Conservation (phyloP, 2,797 vertebrate species). For the Hydrocynus forskahlii region DNA sequence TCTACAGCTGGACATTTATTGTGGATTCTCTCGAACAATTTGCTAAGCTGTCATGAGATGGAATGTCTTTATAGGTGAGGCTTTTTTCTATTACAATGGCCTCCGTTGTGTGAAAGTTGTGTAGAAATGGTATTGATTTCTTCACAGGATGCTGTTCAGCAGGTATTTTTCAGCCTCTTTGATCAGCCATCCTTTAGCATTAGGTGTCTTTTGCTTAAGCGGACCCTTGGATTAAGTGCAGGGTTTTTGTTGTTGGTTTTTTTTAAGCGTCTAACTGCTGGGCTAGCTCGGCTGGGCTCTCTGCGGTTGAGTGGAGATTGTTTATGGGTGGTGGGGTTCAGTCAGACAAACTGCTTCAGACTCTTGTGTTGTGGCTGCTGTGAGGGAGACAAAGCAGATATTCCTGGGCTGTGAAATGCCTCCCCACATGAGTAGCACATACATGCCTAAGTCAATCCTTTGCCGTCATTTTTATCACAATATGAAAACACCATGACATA, state of each 20-base stretch:
- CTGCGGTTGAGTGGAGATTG: conserved; percentile 41
- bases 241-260: conserved; percentile 5
- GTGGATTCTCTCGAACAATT: conserved; percentile 23
- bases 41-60: conserved; percentile 14
- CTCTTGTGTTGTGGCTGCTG: conserved; percentile 34
- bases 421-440: conserved; percentile 8
- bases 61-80: conserved; percentile 11
- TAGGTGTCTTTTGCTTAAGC: conserved; percentile 36
- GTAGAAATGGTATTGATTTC: conserved; percentile 33
- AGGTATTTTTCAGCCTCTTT: conserved; percentile 38
- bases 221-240: conserved; percentile 29
- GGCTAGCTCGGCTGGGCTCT: conserved; percentile 26
- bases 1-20: not conserved
- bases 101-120: conserved; percentile 21
- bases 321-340: conserved; percentile 45
- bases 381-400: conserved; percentile 43
- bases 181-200: conserved; percentile 32
- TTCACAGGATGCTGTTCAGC: conserved; percentile 35
- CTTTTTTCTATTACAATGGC: conserved; percentile 25
- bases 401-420: conserved; percentile 39
- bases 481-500: not conserved
- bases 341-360: conserved; percentile 46
- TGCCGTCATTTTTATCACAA: conserved; percentile 5
- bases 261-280: conserved; percentile 15
- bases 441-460: conserved; percentile 13